Conservation (phyloP, 2,888 invertebrate species). For the Troides helena region DNA sequence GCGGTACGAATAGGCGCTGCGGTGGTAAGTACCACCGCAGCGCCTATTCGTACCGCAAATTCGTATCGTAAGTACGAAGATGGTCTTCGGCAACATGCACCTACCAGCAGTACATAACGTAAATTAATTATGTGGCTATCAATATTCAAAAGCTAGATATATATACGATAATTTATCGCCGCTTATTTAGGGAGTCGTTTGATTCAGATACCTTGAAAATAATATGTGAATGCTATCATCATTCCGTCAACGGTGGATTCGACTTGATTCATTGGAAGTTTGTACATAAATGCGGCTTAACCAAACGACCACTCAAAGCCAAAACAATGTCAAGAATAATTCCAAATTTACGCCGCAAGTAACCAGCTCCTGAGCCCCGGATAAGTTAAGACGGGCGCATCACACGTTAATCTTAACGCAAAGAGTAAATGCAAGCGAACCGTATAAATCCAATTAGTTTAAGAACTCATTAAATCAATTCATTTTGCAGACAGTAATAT, state of each 20-base stretch:
- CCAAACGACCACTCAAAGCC: slow-evolving; percentile 45
- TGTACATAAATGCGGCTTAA: slow-evolving; percentile 27
- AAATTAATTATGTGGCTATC: not conserved
- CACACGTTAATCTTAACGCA: slow-evolving; percentile 53
- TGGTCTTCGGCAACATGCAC: too few species aligned
- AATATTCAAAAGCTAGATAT: not conserved
- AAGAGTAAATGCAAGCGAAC: slow-evolving; percentile 63
- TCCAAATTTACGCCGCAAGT: slow-evolving; percentile 59
- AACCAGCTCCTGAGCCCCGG: slow-evolving; percentile 42
- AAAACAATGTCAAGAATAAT: slow-evolving; percentile 56
- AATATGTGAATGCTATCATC: slow-evolving; percentile 13
- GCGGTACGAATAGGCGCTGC: too few species aligned
- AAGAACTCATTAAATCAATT: slow-evolving; percentile 76
- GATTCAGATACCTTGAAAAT: not conserved
- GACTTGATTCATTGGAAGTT: slow-evolving; percentile 22
- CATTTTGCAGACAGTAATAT: slow-evolving; percentile 69
- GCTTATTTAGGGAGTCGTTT: not conserved
- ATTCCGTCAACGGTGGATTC: slow-evolving; percentile 7
- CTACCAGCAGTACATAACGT: not conserved
- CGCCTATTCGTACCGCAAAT: too few species aligned
- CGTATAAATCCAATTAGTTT: slow-evolving; percentile 73
- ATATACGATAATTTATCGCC: not conserved
- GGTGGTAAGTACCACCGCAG: too few species aligned
- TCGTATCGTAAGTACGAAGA: too few species aligned
- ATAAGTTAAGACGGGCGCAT: slow-evolving; percentile 38